Evolutionary conservation across 2,888 invertebrate genomes (phyloP).

Genomic region (Drosophila meridionalis): DNA sequence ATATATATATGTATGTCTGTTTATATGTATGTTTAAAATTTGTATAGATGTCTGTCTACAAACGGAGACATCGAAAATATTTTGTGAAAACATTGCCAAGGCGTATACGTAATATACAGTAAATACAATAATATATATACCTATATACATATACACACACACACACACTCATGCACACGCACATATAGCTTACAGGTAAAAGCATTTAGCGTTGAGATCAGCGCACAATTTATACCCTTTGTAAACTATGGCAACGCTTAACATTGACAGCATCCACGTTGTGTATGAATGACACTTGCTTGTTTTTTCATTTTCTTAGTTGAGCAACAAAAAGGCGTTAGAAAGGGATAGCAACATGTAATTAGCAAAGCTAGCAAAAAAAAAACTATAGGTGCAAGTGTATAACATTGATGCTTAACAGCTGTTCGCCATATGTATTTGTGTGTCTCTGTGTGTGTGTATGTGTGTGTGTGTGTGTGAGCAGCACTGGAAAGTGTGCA

Average conservation of each 20-base stretch:
- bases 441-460: neutral
- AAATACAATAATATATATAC: conserved; percentile 18
- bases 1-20: neutral
- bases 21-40: neutral
- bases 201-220: conserved; percentile 28
- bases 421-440: conserved; percentile 44
- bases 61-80: conserved; percentile 38
- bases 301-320: neutral
- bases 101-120: conserved; percentile 60
- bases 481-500: conserved; percentile 4
- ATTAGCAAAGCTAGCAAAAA: conserved; percentile 10
- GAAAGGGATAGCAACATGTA: conserved; percentile 46
- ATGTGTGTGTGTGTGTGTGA: neutral
- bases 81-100: conserved; percentile 58
- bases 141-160: neutral
- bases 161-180: neutral
- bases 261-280: conserved; percentile 4
- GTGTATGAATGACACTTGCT: neutral
- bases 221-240: conserved; percentile 8
- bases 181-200: conserved; percentile 31
- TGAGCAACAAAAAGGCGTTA: neutral
- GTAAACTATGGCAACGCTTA: conserved; percentile 26
- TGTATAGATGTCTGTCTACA: conserved; percentile 11
- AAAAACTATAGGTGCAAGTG: neutral
- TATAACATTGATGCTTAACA: conserved; percentile 35